Conservation (phyloP, 2,113 vertebrate genomes). For the Pollachius pollachius region DNA sequence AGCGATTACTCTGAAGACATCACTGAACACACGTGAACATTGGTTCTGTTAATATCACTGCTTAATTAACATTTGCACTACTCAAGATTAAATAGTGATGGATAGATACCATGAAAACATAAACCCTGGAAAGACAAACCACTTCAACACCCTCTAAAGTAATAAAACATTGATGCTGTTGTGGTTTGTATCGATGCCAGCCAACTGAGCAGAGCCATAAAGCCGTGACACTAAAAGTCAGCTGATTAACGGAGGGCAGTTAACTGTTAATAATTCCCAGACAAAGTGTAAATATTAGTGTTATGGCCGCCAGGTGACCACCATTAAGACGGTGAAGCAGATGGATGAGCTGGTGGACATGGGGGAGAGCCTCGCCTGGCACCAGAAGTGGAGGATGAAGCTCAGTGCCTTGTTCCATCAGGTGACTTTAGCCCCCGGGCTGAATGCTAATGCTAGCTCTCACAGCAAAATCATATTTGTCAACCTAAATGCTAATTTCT, state of each 20-base stretch:
- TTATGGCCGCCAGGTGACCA: conserved; percentile 82
- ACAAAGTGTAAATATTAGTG: background rate
- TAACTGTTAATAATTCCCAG: background rate
- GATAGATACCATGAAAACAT: too few species aligned
- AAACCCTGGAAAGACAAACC: too few species aligned
- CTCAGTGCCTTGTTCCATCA: conserved; percentile 84
- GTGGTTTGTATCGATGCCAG: background rate
- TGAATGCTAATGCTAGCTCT: too few species aligned
- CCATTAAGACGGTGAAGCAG: conserved; percentile 94
- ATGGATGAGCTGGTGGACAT: conserved; percentile 90
- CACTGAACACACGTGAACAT: too few species aligned
- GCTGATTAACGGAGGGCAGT: background rate
- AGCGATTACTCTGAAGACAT: too few species aligned
- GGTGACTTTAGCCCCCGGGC: conserved; percentile 61
- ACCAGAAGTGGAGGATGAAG: conserved; percentile 87
- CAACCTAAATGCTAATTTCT: too few species aligned
- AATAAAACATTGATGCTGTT: too few species aligned
- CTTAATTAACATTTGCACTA: too few species aligned
- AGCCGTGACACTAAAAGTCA: background rate
- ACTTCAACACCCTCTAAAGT: too few species aligned
- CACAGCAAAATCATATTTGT: too few species aligned
- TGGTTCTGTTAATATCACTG: too few species aligned
- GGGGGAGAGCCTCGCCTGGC: conserved; percentile 86
- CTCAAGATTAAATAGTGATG: too few species aligned
- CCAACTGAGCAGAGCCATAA: background rate